Conservation (phyloP, 2,888 invertebrate species). For the Morpho helenor region DNA sequence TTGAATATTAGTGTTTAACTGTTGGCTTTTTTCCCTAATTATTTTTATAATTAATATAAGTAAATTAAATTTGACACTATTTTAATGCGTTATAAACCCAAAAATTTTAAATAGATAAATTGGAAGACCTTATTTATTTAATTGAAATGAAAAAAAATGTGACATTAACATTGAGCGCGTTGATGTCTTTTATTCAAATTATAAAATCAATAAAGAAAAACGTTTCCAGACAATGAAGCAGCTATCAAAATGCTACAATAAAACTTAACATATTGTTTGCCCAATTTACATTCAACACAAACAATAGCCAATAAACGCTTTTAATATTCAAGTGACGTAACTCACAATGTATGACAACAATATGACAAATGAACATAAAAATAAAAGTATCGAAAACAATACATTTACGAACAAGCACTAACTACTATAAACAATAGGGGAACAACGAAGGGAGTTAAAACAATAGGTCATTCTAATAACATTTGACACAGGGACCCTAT, state of each 20-base stretch:
- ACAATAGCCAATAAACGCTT: slow-evolving; percentile 18
- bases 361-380: slow-evolving; percentile 23
- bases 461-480: slow-evolving; percentile 50
- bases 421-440: slow-evolving; percentile 43
- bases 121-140: no score
- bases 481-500: slow-evolving; percentile 51
- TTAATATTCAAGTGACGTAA: slow-evolving; percentile 19
- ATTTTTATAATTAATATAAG: background rate
- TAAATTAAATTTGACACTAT: background rate
- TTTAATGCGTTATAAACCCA: background rate
- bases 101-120: background rate
- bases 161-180: slow-evolving; percentile 28
- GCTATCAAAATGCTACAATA: slow-evolving; percentile 17
- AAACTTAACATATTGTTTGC: slow-evolving; percentile 12
- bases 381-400: slow-evolving; percentile 44
- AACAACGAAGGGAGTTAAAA: slow-evolving; percentile 35
- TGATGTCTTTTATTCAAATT: slow-evolving; percentile 37
- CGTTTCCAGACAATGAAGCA: slow-evolving; percentile 14
- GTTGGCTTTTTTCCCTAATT: no score
- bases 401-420: slow-evolving; percentile 35
- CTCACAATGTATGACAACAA: slow-evolving; percentile 16
- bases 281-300: slow-evolving; percentile 11
- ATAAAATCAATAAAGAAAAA: slow-evolving; percentile 19
- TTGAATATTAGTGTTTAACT: no score
- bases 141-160: no score